A percentile compares a stretch with the other conserved stretches of the same genome.
These are phyloP conservation scores for Drosophila takahashii DNA, from an alignment of 1,140 invertebrate species.

Conservation along the genomic window DNA sequence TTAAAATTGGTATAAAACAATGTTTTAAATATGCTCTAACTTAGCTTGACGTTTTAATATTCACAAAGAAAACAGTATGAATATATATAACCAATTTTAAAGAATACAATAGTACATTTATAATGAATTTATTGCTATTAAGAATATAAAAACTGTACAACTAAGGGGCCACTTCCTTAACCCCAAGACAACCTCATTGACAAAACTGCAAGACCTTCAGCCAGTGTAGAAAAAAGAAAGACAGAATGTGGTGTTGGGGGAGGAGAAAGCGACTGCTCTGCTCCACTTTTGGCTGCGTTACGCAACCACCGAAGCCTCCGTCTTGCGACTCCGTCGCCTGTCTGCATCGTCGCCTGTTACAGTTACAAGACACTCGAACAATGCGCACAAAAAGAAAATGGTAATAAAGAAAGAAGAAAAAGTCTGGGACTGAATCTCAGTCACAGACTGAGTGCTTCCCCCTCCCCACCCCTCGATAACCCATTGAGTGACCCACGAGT, in stretches of 20 bases:
- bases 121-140: too few species aligned
- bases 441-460: constrained; percentile 12
- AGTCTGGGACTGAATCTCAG: constrained; percentile 16
- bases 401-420: constrained; percentile 41
- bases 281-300: constrained; percentile 77
- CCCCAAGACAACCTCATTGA: background rate
- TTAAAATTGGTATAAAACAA: too few species aligned
- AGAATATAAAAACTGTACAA: too few species aligned
- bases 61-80: too few species aligned
- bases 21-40: too few species aligned
- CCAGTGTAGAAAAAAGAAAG: constrained; percentile 28
- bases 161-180: background rate
- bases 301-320: constrained; percentile 53
- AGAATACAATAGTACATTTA: too few species aligned
- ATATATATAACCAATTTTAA: too few species aligned
- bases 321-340: constrained; percentile 28
- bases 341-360: constrained; percentile 38
- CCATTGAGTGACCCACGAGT: constrained; percentile 32
- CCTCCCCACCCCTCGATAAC: background rate
- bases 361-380: constrained; percentile 61
- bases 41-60: too few species aligned
- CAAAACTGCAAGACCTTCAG: constrained; percentile 1
- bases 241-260: constrained; percentile 44
- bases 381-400: constrained; percentile 35
- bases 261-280: constrained; percentile 54